phyloP scores from a whole-genome alignment of 1,140 invertebrate genomes.

The Drosophila sp. region DNA sequence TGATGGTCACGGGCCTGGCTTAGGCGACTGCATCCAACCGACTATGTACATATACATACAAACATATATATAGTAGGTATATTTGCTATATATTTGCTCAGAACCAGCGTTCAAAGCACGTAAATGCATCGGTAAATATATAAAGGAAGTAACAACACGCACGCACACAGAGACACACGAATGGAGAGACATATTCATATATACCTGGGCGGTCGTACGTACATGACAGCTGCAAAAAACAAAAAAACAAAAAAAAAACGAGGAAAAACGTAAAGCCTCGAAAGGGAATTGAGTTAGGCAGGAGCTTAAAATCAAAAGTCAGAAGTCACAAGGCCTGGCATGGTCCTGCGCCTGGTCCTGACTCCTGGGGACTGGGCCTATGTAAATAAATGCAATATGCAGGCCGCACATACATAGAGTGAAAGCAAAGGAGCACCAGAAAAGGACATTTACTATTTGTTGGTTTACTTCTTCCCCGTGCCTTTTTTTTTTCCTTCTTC shows the following conservation, averaged over 20 bases:
- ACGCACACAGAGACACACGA: slow-evolving; percentile 3
- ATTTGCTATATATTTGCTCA: slow-evolving; percentile 61
- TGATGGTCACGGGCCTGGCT: slow-evolving; percentile 29
- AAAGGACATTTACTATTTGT: slow-evolving; percentile 48
- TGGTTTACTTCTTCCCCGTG: slow-evolving; percentile 5
- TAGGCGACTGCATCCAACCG: slow-evolving; percentile 36
- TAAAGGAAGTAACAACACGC: slow-evolving; percentile 33
- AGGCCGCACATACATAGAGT: slow-evolving; percentile 46
- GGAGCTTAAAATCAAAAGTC: slow-evolving; percentile 80
- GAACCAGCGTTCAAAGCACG: slow-evolving; percentile 49
- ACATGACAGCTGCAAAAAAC: slow-evolving; percentile 55
- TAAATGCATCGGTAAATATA: slow-evolving; percentile 76
- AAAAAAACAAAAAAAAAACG: not conserved
- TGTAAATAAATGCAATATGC: slow-evolving; percentile 80
- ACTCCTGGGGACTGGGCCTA: slow-evolving; percentile 49
- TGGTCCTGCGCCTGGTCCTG: not conserved
- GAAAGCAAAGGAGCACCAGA: slow-evolving; percentile 45
- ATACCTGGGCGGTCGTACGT: slow-evolving; percentile 46
- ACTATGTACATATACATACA: slow-evolving; percentile 41
- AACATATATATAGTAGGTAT: slow-evolving; percentile 29
- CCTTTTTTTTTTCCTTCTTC: slow-evolving; percentile 1
- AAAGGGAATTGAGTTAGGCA: slow-evolving; percentile 71
- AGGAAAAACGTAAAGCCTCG: slow-evolving; percentile 26
- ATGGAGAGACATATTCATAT: slow-evolving; percentile 16
- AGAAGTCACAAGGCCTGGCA: slow-evolving; percentile 28